phyloP scores from a whole-genome alignment of 1,140 invertebrate genomes.

The Apolygus lucorum region DNA sequence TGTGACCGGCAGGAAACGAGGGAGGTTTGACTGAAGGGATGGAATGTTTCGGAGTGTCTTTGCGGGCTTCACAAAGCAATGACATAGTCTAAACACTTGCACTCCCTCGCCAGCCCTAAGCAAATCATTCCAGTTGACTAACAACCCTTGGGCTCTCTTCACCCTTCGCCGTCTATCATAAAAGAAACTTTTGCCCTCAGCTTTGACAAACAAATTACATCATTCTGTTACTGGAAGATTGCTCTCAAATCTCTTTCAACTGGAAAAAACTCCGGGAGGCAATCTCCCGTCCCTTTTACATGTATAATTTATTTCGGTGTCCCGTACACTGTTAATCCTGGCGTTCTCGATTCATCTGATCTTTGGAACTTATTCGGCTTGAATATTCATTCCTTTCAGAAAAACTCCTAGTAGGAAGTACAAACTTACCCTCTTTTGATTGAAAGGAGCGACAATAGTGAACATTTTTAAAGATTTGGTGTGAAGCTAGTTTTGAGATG shows the following conservation, averaged over 20 bases:
- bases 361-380: too few relatives aligned
- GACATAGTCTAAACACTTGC: slow-evolving; percentile 12
- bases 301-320: too few relatives aligned
- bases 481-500: too few relatives aligned
- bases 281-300: too few relatives aligned
- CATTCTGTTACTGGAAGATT: not conserved
- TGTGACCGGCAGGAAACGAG: not conserved
- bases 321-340: too few relatives aligned
- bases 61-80: slow-evolving; percentile 2
- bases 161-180: not conserved
- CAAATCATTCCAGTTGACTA: slow-evolving; percentile 14
- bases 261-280: too few relatives aligned
- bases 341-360: too few relatives aligned
- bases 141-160: not conserved
- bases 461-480: too few relatives aligned
- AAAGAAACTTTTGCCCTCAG: slow-evolving; percentile 4
- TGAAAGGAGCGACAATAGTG: too few relatives aligned
- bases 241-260: not conserved
- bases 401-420: too few relatives aligned
- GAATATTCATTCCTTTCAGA: too few relatives aligned
- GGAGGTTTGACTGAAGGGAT: slow-evolving; percentile 2
- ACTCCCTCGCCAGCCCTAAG: not conserved
- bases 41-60: not conserved
- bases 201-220: slow-evolving; percentile 15
- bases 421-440: too few relatives aligned